These are phyloP conservation scores for Zelleria hepariella DNA, from an alignment of 2,888 invertebrate species.

Conservation along the genomic window DNA sequence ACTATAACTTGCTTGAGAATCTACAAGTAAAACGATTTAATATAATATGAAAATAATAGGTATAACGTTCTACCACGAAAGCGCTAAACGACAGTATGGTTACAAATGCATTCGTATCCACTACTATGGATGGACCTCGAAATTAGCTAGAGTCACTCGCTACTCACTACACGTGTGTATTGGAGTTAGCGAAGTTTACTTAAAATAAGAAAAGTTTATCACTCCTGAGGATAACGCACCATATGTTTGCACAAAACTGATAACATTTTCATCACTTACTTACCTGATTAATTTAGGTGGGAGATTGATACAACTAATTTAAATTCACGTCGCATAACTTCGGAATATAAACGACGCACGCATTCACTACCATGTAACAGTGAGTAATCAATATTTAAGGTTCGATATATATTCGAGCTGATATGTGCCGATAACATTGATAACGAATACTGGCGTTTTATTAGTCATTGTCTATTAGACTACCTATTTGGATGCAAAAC, in stretches of 20 bases:
- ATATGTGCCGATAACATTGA: not conserved
- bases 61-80: not conserved
- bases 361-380: not conserved
- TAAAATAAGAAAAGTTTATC: not conserved
- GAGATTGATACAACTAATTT: not conserved
- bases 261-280: not conserved
- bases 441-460: not conserved
- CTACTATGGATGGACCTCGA: not conserved
- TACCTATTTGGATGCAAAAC: too few species aligned
- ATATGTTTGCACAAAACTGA: not conserved
- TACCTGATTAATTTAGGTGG: not conserved
- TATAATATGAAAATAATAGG: not conserved
- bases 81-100: not conserved
- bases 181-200: not conserved
- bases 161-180: not conserved
- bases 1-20: too few species aligned
- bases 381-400: not conserved
- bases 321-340: not conserved
- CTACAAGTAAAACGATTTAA: too few species aligned
- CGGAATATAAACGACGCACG: not conserved
- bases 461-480: not conserved
- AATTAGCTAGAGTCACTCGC: not conserved
- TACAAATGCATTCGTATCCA: not conserved
- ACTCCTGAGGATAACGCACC: not conserved
- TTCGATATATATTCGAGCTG: slow-evolving; percentile 10